Base-by-base conservation (phyloP, 2,797 vertebrate species). In the Trichosurus vulpecula region DNA sequence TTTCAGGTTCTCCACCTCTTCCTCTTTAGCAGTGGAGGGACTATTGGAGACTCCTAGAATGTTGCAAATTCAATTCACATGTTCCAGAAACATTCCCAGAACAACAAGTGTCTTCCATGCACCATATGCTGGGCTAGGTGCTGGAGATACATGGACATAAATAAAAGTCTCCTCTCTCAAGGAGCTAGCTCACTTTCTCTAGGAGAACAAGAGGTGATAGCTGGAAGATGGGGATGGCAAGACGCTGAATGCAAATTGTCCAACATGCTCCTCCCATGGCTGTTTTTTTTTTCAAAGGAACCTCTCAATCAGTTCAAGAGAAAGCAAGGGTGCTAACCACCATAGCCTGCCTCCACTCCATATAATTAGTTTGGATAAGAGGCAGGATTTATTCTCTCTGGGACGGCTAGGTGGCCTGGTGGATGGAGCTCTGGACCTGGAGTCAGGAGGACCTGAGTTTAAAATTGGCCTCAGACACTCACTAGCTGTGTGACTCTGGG, bases 191-290 rank as follows among this genome's bases (percentile, higher is more conserved):
- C 66, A 41, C 35, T 47, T 81, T 81, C 74, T 87, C 74, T 47
- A 87, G 22, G 41, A 87, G 9, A 53, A 90, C 52, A 90, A 90
- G 35, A 53, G 29, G 90, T 30, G 29, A 29, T 6, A 22, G 3
- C 4, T 6, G 13, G 52, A 16, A 6, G 12, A 1, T n/a, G 90
- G 53, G 31, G 96, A 94, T 47, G 55, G 89, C 16, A n/a, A 3
- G 16, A 52, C 92, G 93, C 58, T 87, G 35, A 94, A 93, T 6
- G 6, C 52, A 92, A 91, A 96, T 6, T 52, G 41, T 96, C 92
- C 54, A 97, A 96, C 97, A 93, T 55, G 96, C 1, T 93, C 93
- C 90, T 94, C 10, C 94, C 91, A 74, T 58, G 51, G 35, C 3
- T 66, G 61, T 41, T 74, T 35, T n/a, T 66, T 66, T 61, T 54